Evolutionary conservation across 2,888 invertebrate genomes (phyloP).

Genomic region (Calliphora vomitoria): DNA sequence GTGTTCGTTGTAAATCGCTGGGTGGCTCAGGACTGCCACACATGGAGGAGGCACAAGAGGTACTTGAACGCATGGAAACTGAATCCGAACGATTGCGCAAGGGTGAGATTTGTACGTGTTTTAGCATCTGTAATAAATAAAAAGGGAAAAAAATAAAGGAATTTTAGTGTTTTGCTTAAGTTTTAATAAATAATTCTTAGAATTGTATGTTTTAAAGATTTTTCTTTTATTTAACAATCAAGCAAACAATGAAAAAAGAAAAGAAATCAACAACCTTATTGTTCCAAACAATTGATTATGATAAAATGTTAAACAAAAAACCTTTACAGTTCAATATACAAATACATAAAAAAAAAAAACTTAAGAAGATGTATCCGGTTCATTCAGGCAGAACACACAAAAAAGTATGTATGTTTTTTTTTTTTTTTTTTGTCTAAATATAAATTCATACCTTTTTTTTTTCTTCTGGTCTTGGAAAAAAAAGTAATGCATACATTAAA

Average conservation of each 20-base stretch:
- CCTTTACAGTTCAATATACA: constrained; percentile 4
- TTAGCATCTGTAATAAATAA: constrained; percentile 89
- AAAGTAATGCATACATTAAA: neutral
- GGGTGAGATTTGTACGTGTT: constrained; percentile 96
- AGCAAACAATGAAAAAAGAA: neutral
- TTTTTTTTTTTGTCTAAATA: neutral
- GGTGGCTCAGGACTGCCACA: constrained; percentile 89
- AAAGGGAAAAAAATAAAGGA: constrained; percentile 51
- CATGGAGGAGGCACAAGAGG: constrained; percentile 87
- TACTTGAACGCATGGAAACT: constrained; percentile 89
- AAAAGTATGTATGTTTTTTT: neutral
- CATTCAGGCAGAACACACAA: constrained; percentile 67
- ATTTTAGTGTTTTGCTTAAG: too few relatives aligned
- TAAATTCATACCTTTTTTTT: constrained; percentile 35
- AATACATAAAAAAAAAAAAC: neutral
- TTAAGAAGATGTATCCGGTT: constrained; percentile 74
- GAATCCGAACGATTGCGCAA: constrained; percentile 94
- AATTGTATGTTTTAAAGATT: neutral
- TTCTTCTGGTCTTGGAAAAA: neutral
- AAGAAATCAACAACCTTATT: constrained; percentile 51
- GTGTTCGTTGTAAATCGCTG: constrained; percentile 85
- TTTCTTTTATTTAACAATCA: neutral
- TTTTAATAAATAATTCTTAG: neutral
- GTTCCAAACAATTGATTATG: constrained; percentile 70
- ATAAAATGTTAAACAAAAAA: constrained; percentile 19